Conservation (phyloP, 2,797 vertebrate genomes). For the Orientallactaga sibirica region DNA sequence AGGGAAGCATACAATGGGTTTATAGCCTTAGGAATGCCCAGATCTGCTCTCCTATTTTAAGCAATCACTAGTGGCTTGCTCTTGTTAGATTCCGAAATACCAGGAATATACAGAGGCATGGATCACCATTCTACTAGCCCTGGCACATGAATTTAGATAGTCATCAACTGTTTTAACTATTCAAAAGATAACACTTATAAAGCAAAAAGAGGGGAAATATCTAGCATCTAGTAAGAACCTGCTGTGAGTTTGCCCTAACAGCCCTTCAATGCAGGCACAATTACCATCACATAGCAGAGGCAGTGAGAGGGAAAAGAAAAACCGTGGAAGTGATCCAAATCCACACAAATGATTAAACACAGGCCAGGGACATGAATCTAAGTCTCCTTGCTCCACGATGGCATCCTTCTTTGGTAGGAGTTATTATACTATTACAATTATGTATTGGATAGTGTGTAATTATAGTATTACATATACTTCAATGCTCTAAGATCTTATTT, state of each 20-base stretch:
- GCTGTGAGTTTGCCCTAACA: background rate
- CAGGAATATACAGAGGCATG: background rate
- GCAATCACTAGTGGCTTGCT: background rate
- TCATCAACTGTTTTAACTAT: background rate
- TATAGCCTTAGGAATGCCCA: background rate
- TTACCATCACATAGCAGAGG: background rate
- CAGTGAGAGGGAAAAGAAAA: background rate
- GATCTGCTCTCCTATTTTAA: background rate
- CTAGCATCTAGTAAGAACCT: background rate
- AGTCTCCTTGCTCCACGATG: background rate
- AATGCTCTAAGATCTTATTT: background rate
- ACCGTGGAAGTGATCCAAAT: slow-evolving; percentile 5
- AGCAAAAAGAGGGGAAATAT: background rate
- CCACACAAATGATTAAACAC: background rate
- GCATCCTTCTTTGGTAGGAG: background rate
- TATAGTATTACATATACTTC: background rate
- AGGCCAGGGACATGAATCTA: background rate
- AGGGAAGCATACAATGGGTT: background rate
- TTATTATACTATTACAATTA: background rate
- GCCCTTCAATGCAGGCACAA: background rate
- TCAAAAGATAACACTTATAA: background rate
- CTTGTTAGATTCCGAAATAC: background rate
- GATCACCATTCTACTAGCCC: background rate
- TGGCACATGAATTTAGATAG: background rate
- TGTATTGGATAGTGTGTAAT: background rate